Percentiles rank a stretch among this genome's conserved stretches.
Evolutionary conservation across 2,113 vertebrate species (phyloP).

Genomic region (Tragelaphus strepsiceros): DNA sequence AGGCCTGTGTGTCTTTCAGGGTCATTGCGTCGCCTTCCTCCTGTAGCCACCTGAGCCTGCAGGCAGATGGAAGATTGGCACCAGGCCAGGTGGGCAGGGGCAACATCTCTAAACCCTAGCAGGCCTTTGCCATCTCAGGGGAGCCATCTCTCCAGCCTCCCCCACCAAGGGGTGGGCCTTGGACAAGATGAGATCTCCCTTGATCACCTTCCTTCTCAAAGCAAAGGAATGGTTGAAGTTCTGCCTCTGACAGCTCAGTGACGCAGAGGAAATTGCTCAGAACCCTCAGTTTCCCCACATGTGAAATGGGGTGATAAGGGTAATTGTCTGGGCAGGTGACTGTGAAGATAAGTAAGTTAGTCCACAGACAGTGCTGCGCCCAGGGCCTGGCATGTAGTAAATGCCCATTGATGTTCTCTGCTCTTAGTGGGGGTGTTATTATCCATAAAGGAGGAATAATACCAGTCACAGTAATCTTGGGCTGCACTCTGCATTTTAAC

Average conservation of each 20-base stretch:
- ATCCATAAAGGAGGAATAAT: not conserved
- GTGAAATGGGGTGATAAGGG: not conserved
- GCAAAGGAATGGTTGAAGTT: not conserved
- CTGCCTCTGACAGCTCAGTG: not conserved
- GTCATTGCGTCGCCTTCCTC: not conserved
- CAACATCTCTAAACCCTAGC: not conserved
- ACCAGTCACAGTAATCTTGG: not conserved
- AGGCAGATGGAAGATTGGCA: not conserved
- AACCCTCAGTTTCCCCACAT: not conserved
- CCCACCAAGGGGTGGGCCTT: not conserved
- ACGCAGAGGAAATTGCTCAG: not conserved
- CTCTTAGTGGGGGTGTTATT: not conserved
- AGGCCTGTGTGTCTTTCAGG: not conserved
- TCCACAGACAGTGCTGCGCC: not conserved
- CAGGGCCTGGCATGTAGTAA: not conserved
- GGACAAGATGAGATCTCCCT: not conserved
- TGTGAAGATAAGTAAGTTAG: not conserved
- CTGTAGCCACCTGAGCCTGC: not conserved
- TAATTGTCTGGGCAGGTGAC: not conserved
- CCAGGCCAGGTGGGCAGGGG: not conserved
- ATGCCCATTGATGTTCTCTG: accelerated
- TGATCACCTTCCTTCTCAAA: not conserved
- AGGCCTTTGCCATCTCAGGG: not conserved
- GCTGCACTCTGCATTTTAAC: not conserved
- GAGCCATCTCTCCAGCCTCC: not conserved